Conservation (phyloP, 2,113 vertebrate species). For the Heliornis fulica region DNA sequence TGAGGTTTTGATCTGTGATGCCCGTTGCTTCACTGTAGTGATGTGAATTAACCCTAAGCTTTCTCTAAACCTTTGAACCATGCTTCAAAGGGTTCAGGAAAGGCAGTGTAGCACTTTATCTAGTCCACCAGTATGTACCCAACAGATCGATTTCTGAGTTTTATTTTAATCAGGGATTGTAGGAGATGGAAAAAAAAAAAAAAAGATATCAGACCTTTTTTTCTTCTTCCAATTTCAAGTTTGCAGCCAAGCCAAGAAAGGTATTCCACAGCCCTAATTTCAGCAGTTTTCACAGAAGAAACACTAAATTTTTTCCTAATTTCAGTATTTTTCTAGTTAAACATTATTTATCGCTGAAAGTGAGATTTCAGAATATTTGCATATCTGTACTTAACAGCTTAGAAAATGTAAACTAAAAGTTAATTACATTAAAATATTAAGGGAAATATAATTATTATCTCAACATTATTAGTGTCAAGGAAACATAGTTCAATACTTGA, state of each 20-base stretch:
- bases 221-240: background rate
- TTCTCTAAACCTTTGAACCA: too few relatives aligned
- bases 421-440: constrained; percentile 8
- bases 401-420: background rate
- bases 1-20: background rate
- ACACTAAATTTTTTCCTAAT: background rate
- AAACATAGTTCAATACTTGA: background rate
- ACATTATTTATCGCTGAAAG: background rate
- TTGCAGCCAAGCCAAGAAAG: background rate
- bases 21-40: background rate
- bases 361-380: background rate
- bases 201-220: background rate
- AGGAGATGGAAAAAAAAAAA: background rate
- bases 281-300: background rate
- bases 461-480: background rate
- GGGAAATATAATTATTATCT: background rate
- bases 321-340: background rate
- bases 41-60: background rate
- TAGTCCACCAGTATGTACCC: background rate
- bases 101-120: background rate
- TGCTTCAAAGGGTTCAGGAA: background rate
- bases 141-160: background rate
- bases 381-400: background rate
- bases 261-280: background rate
- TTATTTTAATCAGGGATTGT: background rate